Conservation (phyloP, 2,888 invertebrate species). For the Ormyrus thymus region DNA sequence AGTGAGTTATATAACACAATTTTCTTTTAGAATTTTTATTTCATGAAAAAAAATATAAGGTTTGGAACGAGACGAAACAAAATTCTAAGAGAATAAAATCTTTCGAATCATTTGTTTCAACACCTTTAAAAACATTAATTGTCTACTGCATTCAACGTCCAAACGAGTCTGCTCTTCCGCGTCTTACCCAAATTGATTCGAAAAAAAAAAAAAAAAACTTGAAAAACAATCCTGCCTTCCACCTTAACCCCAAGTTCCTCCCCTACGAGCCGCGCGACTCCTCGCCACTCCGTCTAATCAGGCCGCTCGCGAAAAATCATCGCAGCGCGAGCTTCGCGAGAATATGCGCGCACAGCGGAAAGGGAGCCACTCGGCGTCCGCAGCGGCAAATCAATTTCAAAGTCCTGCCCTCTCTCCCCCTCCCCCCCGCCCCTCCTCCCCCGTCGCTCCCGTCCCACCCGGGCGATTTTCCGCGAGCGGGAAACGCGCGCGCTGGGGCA, state of each 20-base stretch:
- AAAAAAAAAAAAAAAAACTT: slow-evolving; percentile 19
- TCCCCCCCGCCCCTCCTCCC: background rate
- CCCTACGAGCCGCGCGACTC: background rate
- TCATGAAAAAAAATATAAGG: slow-evolving; percentile 37
- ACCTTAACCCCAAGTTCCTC: no score
- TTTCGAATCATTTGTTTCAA: no score
- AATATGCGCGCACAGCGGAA: no score
- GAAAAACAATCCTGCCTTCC: background rate
- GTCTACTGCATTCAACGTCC: no score
- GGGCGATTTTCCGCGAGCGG: background rate
- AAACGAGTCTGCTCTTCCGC: no score
- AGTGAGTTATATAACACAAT: background rate
- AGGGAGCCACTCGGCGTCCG: background rate
- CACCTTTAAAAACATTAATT: no score
- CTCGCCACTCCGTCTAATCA: no score
- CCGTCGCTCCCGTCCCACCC: background rate
- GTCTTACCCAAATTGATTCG: background rate
- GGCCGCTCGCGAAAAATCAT: no score
- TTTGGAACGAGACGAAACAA: slow-evolving; percentile 47
- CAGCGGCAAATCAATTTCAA: slow-evolving; percentile 19
- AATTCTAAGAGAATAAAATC: background rate
- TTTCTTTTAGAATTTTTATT: slow-evolving; percentile 9
- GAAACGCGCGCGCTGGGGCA: background rate
- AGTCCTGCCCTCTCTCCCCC: background rate
- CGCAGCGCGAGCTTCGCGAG: no score